Conservation (phyloP, 2,888 invertebrate species). For the Caenorhabditis panamensis region DNA sequence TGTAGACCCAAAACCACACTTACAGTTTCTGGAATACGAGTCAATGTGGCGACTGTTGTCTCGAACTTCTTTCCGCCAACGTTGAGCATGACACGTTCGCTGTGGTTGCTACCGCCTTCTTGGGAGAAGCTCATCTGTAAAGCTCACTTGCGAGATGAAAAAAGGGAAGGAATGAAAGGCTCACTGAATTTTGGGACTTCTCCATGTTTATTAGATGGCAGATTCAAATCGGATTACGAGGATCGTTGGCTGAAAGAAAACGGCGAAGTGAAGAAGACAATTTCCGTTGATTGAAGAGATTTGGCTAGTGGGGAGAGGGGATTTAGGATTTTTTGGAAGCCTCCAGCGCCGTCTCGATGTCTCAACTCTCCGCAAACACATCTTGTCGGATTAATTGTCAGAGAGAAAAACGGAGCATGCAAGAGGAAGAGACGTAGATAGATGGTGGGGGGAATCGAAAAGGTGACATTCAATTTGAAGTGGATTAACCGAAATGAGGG, state of each 20-base stretch:
- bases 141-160: no score
- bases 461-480: conserved; percentile 55
- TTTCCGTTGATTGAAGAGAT: not conserved
- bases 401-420: conserved; percentile 25
- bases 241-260: conserved; percentile 3
- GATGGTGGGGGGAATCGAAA: conserved; percentile 14
- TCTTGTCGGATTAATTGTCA: conserved; percentile 48
- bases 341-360: not conserved
- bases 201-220: conserved; percentile 8
- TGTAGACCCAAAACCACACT: not conserved
- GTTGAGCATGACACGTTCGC: conserved; percentile 70
- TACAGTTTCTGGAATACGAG: conserved; percentile 65
- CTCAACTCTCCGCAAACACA: conserved; percentile 28
- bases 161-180: not conserved
- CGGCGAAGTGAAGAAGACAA: not conserved
- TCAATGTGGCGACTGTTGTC: conserved; percentile 71
- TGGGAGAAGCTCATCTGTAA: conserved; percentile 49
- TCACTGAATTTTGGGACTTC: conserved; percentile 41
- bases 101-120: conserved; percentile 44
- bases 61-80: conserved; percentile 76
- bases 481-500: conserved; percentile 20
- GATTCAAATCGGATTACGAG: not conserved
- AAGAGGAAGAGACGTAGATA: conserved; percentile 27
- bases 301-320: no score
- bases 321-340: conserved; percentile 25